phyloP scores from a whole-genome alignment of 2,113 vertebrate species.

The Anguilla japonica region DNA sequence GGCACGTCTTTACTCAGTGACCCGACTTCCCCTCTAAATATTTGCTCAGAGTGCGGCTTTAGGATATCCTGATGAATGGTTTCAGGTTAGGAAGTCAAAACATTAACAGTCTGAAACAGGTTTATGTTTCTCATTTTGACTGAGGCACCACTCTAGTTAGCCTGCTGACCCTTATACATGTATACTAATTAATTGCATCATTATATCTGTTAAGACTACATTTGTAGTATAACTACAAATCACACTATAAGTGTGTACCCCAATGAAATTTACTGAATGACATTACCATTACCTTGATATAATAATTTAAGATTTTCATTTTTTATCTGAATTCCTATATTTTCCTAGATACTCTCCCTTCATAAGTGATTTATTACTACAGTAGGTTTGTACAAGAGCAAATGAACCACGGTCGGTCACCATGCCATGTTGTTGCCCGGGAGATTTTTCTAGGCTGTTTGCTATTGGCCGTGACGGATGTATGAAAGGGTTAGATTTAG shows the following conservation, averaged over 20 bases:
- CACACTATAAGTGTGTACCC: not conserved
- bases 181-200: not conserved
- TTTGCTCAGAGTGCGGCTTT: slow-evolving; percentile 26
- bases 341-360: not conserved
- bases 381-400: not conserved
- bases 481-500: not conserved
- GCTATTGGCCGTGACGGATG: not conserved
- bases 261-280: not conserved
- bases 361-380: not conserved
- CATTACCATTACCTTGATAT: not conserved
- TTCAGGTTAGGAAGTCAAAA: slow-evolving; percentile 29
- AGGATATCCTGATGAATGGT: slow-evolving; percentile 18
- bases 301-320: not conserved
- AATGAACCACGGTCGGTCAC: not conserved
- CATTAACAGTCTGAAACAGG: not conserved
- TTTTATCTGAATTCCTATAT: not conserved
- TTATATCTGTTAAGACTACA: not conserved
- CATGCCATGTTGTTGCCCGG: not conserved
- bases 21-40: slow-evolving; percentile 24
- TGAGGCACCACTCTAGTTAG: not conserved
- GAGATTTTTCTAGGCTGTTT: not conserved
- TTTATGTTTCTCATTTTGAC: not conserved
- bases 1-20: not conserved
- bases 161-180: not conserved
- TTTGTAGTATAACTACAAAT: not conserved